Evolutionary conservation across 2,888 invertebrate species (phyloP).

Genomic region (Drosophila cyrtoloma): DNA sequence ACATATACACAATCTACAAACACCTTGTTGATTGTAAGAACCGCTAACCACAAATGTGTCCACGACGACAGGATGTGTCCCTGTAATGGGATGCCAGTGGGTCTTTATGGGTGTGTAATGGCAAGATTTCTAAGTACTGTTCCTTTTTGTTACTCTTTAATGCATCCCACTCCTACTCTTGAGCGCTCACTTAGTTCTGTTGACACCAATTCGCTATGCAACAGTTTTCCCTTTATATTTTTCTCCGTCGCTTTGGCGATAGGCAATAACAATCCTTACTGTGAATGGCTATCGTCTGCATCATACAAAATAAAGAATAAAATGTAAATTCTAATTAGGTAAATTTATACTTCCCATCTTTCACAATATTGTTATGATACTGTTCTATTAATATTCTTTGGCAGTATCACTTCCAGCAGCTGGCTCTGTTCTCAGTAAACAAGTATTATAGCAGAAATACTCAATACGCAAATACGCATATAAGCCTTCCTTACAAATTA

Average conservation of each 20-base stretch:
- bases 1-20: slow-evolving; percentile 3
- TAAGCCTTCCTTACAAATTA: not conserved
- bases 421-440: not conserved
- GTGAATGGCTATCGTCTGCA: not conserved
- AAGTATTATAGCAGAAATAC: not conserved
- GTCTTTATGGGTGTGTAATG: slow-evolving; percentile 3
- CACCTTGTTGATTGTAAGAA: slow-evolving; percentile 49
- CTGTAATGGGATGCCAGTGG: not conserved
- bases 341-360: not conserved
- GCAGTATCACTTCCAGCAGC: not conserved
- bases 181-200: slow-evolving; percentile 24
- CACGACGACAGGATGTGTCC: not conserved
- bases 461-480: not conserved
- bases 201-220: slow-evolving; percentile 42
- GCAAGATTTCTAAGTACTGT: slow-evolving; percentile 21
- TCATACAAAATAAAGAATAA: not conserved
- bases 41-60: slow-evolving; percentile 38
- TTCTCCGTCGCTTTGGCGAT: slow-evolving; percentile 23
- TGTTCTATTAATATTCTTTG: not conserved
- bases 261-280: slow-evolving; percentile 1
- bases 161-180: not conserved
- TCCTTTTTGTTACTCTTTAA: slow-evolving; percentile 4
- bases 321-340: not conserved
- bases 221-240: slow-evolving; percentile 32
- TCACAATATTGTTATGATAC: not conserved